phyloP scores from a whole-genome alignment of 2,113 vertebrate species.

The Clinocottus analis region DNA sequence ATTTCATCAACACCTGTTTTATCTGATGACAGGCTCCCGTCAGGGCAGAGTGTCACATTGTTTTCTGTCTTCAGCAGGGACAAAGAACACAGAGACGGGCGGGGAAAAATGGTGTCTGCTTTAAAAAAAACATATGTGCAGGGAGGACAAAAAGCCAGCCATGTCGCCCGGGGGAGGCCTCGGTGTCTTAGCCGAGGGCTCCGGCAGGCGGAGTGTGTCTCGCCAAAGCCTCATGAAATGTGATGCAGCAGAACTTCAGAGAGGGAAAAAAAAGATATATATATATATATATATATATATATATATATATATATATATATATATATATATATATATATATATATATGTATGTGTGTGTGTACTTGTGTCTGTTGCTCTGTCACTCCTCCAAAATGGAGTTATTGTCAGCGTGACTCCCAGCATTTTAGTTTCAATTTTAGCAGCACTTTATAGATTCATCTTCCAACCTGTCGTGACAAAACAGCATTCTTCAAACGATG shows the following conservation, averaged over 20 bases:
- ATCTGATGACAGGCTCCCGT: conserved; percentile 40
- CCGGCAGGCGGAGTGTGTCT: conserved; percentile 36
- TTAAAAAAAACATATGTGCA: background rate
- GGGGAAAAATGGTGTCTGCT: conserved; percentile 13
- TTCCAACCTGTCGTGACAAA: conserved; percentile 36
- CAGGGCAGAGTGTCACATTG: conserved; percentile 26
- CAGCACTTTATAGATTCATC: conserved; percentile 46
- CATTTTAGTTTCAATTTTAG: conserved; percentile 49
- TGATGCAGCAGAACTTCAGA: conserved; percentile 19
- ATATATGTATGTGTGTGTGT: background rate
- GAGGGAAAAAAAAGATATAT: background rate
- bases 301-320: background rate
- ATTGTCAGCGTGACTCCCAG: conserved; percentile 40
- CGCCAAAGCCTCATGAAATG: conserved; percentile 45
- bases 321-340: conserved; percentile 19
- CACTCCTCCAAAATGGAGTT: conserved; percentile 39
- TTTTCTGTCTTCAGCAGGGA: conserved; percentile 37
- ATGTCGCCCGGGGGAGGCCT: conserved; percentile 28
- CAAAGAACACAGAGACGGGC: background rate
- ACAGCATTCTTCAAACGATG: conserved; percentile 32
- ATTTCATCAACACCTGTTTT: conserved; percentile 33
- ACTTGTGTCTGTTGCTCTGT: conserved; percentile 22
- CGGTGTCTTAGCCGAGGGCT: conserved; percentile 21
- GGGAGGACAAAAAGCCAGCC: conserved; percentile 21
- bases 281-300: conserved; percentile 15